Evolutionary conservation across 2,797 vertebrate species (phyloP).

Genomic region (Yasuhikotakia modesta): DNA sequence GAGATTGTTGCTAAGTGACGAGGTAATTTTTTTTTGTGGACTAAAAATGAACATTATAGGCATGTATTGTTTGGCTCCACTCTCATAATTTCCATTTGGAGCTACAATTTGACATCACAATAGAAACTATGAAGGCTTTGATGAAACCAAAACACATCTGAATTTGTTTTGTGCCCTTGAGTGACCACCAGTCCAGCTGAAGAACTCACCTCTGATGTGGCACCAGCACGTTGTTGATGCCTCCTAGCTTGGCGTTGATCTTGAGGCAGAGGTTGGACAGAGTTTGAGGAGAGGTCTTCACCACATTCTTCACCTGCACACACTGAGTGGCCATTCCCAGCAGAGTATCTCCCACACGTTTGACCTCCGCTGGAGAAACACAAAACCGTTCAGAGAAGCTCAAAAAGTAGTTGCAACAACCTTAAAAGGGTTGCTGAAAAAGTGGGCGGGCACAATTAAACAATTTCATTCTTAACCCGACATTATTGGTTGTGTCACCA

Average conservation of each 20-base stretch:
- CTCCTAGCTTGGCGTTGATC: slow-evolving; percentile 97
- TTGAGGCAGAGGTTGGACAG: slow-evolving; percentile 98
- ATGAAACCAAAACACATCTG: neutral
- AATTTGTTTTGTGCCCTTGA: neutral
- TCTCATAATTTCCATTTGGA: neutral
- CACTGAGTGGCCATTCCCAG: slow-evolving; percentile 99
- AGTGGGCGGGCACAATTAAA: too few species aligned
- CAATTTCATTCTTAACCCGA: neutral
- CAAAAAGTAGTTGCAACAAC: too few species aligned
- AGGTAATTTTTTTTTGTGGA: neutral
- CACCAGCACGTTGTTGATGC: slow-evolving; percentile 97
- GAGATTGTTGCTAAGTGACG: slow-evolving; percentile 29
- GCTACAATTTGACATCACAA: neutral
- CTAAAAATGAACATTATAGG: slow-evolving; percentile 4
- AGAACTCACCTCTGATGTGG: slow-evolving; percentile 94
- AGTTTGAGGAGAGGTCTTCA: slow-evolving; percentile 98
- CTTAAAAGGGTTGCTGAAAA: too few species aligned
- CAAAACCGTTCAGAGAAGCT: neutral
- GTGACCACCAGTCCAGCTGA: neutral
- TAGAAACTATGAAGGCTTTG: neutral
- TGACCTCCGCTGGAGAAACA: slow-evolving; percentile 88
- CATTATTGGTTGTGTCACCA: neutral
- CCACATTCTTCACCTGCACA: slow-evolving; percentile 98
- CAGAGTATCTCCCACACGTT: slow-evolving; percentile 95
- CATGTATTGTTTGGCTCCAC: neutral